A percentile compares a stretch with the other conserved stretches of the same genome.
Conservation (phyloP, 2,888 invertebrate species). For the Mechanitis messenoides region DNA sequence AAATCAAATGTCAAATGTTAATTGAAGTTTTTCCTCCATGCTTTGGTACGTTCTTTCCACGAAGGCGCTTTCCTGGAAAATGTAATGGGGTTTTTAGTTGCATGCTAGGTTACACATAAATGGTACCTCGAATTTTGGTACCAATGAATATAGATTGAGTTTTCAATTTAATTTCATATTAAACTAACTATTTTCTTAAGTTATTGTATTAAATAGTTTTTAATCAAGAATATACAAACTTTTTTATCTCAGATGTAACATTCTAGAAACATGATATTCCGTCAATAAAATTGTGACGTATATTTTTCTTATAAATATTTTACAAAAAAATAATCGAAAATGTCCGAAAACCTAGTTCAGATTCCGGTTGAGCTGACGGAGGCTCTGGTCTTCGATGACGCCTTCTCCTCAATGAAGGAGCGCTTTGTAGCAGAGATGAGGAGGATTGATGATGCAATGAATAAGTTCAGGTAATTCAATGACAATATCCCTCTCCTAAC, state of each 20-base stretch:
- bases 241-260: too few relatives aligned
- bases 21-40: constrained; percentile 33
- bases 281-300: too few relatives aligned
- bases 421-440: constrained; percentile 47
- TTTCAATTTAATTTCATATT: too few relatives aligned
- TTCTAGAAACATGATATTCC: too few relatives aligned
- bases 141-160: too few relatives aligned
- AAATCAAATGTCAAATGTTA: constrained; percentile 44
- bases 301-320: neutral
- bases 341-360: constrained; percentile 28
- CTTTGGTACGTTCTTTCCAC: constrained; percentile 5
- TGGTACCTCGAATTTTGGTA: neutral
- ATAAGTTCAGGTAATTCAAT: constrained; percentile 41
- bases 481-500: too few relatives aligned
- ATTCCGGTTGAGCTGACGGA: constrained; percentile 44
- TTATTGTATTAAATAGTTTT: too few relatives aligned
- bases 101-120: constrained; percentile 8
- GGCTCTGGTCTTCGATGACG: constrained; percentile 41
- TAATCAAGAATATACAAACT: too few relatives aligned
- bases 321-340: constrained; percentile 12
- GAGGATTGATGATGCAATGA: constrained; percentile 49
- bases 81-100: constrained; percentile 9
- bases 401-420: constrained; percentile 42
- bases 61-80: constrained; percentile 10
- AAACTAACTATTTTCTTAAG: too few relatives aligned